These are phyloP conservation scores for Tenthredo mesomela DNA, from an alignment of 2,888 invertebrate genomes.

Conservation along the genomic window DNA sequence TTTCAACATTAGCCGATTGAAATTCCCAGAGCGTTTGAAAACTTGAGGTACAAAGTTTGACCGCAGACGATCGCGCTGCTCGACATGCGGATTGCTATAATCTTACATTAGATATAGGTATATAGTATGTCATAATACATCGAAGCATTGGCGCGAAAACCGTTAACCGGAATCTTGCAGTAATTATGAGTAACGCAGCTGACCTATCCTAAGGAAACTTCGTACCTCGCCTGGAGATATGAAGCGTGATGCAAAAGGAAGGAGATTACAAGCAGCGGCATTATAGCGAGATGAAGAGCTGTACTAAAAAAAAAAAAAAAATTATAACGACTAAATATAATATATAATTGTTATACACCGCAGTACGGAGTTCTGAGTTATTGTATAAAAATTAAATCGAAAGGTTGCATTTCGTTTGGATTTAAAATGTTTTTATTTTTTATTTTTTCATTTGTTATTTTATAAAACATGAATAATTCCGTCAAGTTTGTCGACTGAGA, in stretches of 20 bases:
- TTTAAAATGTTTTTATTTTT: background rate
- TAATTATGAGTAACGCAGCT: background rate
- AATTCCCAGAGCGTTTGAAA: background rate
- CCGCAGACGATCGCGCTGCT: background rate
- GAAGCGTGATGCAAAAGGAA: background rate
- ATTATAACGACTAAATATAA: background rate
- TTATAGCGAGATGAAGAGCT: background rate
- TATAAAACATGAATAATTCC: conserved; percentile 11
- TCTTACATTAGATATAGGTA: background rate
- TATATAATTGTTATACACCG: background rate
- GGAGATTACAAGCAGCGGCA: background rate
- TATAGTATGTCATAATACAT: background rate
- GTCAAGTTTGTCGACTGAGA: conserved; percentile 17
- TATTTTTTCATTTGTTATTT: background rate
- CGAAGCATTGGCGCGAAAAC: background rate
- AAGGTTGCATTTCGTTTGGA: background rate
- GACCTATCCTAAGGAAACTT: background rate
- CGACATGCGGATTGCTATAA: background rate
- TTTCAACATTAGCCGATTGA: background rate
- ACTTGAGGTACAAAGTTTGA: background rate
- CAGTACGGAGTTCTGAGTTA: background rate
- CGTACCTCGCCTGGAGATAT: background rate
- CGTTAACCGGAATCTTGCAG: background rate
- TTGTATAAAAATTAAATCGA: background rate
- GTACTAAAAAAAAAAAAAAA: background rate